phyloP scores from a whole-genome alignment of 2,797 vertebrate genomes.

The Microcaecilia unicolor region DNA sequence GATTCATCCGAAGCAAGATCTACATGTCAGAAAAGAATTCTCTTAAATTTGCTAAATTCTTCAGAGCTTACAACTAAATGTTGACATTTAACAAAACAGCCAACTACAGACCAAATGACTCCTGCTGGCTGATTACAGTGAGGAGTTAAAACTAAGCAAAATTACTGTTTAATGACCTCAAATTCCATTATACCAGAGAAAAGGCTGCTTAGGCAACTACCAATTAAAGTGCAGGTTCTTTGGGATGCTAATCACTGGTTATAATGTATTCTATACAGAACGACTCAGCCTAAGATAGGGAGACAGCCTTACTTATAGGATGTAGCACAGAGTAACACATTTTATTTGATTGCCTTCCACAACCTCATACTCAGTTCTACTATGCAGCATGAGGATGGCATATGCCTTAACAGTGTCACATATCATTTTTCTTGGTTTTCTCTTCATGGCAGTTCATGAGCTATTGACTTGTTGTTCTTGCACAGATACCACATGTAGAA shows the following conservation, averaged over 20 bases:
- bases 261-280: background rate
- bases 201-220: constrained; percentile 11
- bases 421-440: too few species aligned
- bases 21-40: too few species aligned
- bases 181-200: constrained; percentile 11
- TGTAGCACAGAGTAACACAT: constrained; percentile 18
- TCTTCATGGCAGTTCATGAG: too few species aligned
- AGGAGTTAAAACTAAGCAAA: constrained; percentile 22
- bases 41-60: too few species aligned
- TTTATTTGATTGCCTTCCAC: constrained; percentile 1
- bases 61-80: background rate
- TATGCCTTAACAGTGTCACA: too few species aligned
- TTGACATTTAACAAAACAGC: background rate
- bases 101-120: background rate
- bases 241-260: constrained; percentile 23
- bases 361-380: constrained; percentile 3
- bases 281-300: constrained; percentile 12
- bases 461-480: too few species aligned
- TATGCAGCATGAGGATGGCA: too few species aligned
- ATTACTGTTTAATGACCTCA: constrained; percentile 13
- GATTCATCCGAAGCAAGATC: too few species aligned
- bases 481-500: too few species aligned
- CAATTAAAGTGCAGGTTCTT: constrained; percentile 4
- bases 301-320: constrained; percentile 6
- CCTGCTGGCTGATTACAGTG: background rate